phyloP scores from a whole-genome alignment of 64 coral and sea anemone genomes.

The Dendrophyllia cribrosa region DNA sequence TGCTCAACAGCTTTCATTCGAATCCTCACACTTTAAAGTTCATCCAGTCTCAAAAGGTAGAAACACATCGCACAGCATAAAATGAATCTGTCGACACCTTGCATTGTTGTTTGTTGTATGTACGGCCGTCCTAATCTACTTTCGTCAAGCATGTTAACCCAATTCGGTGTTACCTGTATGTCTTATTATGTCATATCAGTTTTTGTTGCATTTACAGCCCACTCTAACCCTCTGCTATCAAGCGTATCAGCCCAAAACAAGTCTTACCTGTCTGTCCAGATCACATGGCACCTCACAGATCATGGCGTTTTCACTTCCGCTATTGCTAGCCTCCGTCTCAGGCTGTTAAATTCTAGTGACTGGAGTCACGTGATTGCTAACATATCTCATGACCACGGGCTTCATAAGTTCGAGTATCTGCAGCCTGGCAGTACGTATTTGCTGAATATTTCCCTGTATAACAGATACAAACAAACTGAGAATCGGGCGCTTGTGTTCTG shows the following conservation, averaged over 20 bases:
- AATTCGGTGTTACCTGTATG: neutral
- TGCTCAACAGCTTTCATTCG: no score
- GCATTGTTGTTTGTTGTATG: no score
- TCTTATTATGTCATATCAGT: neutral
- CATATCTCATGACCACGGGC: neutral
- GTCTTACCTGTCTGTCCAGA: conserved; percentile 25
- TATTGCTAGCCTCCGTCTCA: conserved; percentile 13
- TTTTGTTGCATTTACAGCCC: neutral
- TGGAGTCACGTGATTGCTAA: conserved; percentile 20
- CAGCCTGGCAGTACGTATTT: conserved; percentile 40
- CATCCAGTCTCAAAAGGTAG: no score
- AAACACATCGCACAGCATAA: no score
- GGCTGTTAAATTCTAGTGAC: conserved; percentile 8
- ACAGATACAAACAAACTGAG: conserved; percentile 34
- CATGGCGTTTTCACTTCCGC: conserved; percentile 29
- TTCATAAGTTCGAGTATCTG: conserved; percentile 1
- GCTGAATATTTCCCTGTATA: conserved; percentile 48
- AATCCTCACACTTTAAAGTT: no score
- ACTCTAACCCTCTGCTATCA: conserved; percentile 3
- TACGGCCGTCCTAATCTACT: no score
- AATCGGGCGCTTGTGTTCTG: conserved; percentile 47
- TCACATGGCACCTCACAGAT: conserved; percentile 16
- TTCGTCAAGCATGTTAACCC: no score
- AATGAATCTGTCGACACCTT: no score
- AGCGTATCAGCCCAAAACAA: conserved; percentile 35